Evolutionary conservation across 2,797 vertebrate genomes (phyloP).

Genomic region (Pitangus sulphuratus): DNA sequence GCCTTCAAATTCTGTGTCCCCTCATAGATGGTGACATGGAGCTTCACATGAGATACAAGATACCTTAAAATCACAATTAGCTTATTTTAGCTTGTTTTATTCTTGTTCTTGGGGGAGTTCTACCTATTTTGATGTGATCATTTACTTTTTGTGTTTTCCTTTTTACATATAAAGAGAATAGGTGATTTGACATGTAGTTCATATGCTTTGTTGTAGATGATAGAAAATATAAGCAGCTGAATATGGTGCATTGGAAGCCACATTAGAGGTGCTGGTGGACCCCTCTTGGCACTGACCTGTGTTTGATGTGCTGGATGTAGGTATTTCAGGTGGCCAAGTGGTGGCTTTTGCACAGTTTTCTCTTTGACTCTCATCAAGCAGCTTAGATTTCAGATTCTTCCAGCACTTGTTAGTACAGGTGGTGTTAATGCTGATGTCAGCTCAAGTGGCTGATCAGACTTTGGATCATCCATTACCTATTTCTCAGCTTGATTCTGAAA

Average conservation of each 20-base stretch:
- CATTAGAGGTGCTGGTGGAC: not conserved
- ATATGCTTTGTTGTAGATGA: not conserved
- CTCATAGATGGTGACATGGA: not conserved
- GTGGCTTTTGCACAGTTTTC: not conserved
- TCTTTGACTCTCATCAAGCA: not conserved
- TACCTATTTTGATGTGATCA: not conserved
- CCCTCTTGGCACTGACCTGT: not conserved
- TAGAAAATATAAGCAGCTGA: not conserved
- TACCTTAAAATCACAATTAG: not conserved
- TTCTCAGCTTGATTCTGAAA: not conserved
- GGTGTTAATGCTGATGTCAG: not conserved
- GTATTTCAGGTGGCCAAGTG: not conserved
- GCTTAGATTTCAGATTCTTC: not conserved
- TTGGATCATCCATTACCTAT: not conserved
- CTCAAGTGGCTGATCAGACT: not conserved
- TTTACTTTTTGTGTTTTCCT: not conserved
- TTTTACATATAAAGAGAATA: not conserved
- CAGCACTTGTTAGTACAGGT: not conserved
- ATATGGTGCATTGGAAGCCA: not conserved
- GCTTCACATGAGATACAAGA: not conserved
- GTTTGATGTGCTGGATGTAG: not conserved
- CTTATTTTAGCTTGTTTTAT: not conserved
- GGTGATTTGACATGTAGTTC: not conserved
- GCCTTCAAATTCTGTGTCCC: not conserved
- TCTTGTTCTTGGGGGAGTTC: not conserved